Evolutionary conservation across 1,140 invertebrate species (phyloP), one percentile per base, ranked within the genome.

Genomic region (Temnothorax nylanderi): DNA sequence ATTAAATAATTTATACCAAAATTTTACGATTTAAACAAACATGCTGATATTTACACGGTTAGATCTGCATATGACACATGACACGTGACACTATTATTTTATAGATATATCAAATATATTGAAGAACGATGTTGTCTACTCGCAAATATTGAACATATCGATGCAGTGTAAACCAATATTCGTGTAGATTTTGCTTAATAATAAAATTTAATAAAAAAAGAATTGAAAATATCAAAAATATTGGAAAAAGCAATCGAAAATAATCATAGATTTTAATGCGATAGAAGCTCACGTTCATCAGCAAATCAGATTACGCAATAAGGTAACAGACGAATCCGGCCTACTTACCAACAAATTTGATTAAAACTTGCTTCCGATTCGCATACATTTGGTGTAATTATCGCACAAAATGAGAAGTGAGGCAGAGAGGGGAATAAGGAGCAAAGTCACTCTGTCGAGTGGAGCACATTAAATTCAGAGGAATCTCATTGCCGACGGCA

Each of bases 301-400:
- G 7, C 26, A 51, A 32, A 71, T 81, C 37, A 26, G 2, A 13
- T n/a, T n/a, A 41, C 16, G 51, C 49, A 34, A 49, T 44, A 37
- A 56, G 34, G n/a, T 47, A 82, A 82, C 41, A 58, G 21, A 74
- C 13, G 32, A 41, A 18, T 62, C 7, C 62, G 81, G 51, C 81
- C 81, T 77, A 88, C 82, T 88, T 88, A 86, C 26, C 5, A 88
- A 86, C 64, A 86, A 88, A 88, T 88, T 88, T 88, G 87, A 88
- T 88, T 88, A 88, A 88, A 88, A 88, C 87, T 88, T 86, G 34
- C 64, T 78, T 72, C 67, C 51, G 74, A 88, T 88, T 88, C 82
- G 72, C 87, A 86, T 86, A 86, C 74, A 86, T 88, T 88, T 69
- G 18, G 60, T 86, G 54, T 88, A 88, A 88, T 88, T 88, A 85